phyloP scores from a whole-genome alignment of 2,113 vertebrate species.

The Bubo bubo region DNA sequence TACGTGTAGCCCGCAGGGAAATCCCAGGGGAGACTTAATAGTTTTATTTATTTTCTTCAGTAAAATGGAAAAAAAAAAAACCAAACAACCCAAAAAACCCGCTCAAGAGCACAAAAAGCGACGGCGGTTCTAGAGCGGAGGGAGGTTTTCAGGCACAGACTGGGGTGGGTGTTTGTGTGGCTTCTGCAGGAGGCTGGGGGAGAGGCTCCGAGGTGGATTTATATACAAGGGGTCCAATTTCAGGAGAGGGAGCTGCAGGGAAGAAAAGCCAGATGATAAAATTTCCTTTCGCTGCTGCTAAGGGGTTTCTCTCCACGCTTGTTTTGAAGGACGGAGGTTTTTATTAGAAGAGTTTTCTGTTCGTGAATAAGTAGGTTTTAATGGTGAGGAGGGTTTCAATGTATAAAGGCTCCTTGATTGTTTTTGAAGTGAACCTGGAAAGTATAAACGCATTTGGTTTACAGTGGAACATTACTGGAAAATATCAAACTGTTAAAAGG shows the following conservation, averaged over 20 bases:
- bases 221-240: neutral
- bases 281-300: neutral
- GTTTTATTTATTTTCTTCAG: neutral
- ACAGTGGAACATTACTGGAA: neutral
- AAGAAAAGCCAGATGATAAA: neutral
- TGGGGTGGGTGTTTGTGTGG: neutral
- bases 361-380: neutral
- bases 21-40: neutral
- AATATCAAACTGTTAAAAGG: neutral
- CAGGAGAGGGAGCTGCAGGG: neutral
- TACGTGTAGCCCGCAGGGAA: neutral
- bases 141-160: neutral
- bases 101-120: rapidly evolving
- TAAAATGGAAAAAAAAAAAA: neutral
- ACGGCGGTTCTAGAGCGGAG: neutral
- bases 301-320: neutral
- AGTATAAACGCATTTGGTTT: neutral
- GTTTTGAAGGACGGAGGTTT: neutral
- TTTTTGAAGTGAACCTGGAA: neutral
- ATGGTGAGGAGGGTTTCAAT: neutral
- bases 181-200: neutral
- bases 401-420: neutral
- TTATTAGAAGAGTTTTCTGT: neutral
- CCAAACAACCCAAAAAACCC: too few species aligned
- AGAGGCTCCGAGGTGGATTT: neutral